These are phyloP conservation scores for Prochilodus magdalenae DNA, from an alignment of 2,113 vertebrate species.

Conservation along the genomic window DNA sequence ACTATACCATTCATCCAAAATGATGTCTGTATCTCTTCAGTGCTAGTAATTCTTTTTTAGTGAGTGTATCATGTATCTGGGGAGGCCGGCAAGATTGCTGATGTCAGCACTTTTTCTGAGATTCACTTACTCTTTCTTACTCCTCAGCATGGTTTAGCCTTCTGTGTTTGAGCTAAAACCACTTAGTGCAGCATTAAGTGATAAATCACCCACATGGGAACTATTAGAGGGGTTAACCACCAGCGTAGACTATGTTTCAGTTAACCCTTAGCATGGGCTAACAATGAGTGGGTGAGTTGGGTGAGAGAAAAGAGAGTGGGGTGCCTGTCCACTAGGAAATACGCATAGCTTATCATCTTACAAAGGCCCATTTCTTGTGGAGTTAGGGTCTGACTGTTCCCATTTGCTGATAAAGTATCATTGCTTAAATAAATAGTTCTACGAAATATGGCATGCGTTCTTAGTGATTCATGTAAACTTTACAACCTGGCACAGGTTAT, in stretches of 20 bases:
- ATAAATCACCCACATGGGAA: conserved; percentile 52
- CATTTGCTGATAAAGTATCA: not conserved
- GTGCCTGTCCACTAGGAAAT: not conserved
- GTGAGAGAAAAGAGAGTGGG: not conserved
- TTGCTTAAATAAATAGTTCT: not conserved
- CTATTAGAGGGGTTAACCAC: conserved; percentile 57
- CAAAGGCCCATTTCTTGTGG: not conserved
- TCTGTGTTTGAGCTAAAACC: conserved; percentile 41
- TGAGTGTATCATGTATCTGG: conserved; percentile 21
- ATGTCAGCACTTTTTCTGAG: conserved; percentile 53
- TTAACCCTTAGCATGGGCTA: conserved; percentile 42
- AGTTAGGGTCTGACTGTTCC: not conserved
- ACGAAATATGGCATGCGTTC: not conserved
- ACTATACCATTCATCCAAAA: not conserved
- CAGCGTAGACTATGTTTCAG: conserved; percentile 55
- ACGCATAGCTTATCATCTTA: not conserved
- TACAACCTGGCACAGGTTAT: not conserved
- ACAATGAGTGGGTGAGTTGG: not conserved
- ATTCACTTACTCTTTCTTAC: conserved; percentile 48
- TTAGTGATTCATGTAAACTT: not conserved
- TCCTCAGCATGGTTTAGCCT: conserved; percentile 45
- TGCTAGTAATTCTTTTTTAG: conserved; percentile 4
- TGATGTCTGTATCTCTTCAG: not conserved
- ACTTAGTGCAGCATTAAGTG: conserved; percentile 52
- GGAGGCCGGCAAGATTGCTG: conserved; percentile 37